Base-by-base conservation (phyloP, 2,888 invertebrate genomes). In the Eupithecia exiguata region DNA sequence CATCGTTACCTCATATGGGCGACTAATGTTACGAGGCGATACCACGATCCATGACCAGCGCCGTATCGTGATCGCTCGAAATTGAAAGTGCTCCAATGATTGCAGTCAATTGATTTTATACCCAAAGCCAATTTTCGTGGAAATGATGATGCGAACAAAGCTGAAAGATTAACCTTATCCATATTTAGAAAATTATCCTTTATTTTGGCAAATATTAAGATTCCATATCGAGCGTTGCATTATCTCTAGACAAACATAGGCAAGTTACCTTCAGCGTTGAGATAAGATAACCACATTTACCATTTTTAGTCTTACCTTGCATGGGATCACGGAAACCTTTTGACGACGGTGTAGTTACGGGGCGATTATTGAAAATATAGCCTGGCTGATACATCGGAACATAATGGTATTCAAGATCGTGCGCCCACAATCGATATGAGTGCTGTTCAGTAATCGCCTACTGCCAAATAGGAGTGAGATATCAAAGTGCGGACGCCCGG, bases 381-480 rank as follows among this genome's bases (percentile, higher is more conserved):
- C 70, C 58, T 73, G 62, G 66, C 69, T 73, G 71, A 74, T 73
- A 74, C 73, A 76, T 71, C 73, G 63, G 38, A 75, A 71, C 69
- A 67, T 77, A 79, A 79, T 77, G 71, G 65, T 71, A 75, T 77
- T 78, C 78, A 69, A 78, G 72, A 77, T 79, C 82, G 79, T 82
- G 80, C 74, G 69, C 66, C 78, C 63, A 69, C 71, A 71, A 77
- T 75, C 73, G 74, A 79, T 81, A 82, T 76, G 79, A 71, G 77
- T 78, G 76, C 77, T 80, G 78, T 82, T 81, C 83, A 81, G 83
- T 84, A 88, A 89, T 90, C 88, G 84, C 81, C 79, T 79, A 82
- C 87, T 85, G 82, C 91, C 91, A 90, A 91, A 93, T 90, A 91
- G 81, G 78, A 88, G 82, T 85, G 81, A 89, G 86, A 83, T 89